Evolutionary conservation across 2,113 vertebrate genomes (phyloP), one percentile per base, ranked within the genome.

Genomic region (Hippocampus barbouri): DNA sequence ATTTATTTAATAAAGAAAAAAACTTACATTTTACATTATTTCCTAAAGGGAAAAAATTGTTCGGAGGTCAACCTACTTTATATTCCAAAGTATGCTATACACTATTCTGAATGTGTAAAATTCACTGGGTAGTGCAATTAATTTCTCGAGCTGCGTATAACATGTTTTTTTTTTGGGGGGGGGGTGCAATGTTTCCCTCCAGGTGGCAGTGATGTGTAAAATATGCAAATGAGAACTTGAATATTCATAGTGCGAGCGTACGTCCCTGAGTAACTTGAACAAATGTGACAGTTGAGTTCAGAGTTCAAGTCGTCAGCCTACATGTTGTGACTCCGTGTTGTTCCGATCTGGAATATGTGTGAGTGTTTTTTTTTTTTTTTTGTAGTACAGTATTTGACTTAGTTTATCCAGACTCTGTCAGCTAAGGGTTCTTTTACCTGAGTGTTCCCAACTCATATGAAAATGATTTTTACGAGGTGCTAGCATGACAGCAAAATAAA

Each of bases 401-500:
- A 68, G 77, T 74, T 67, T 0, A 23, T 49, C 70, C 67, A 76
- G 76, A 73, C 18, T 78, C 56, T 69, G 62, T 4, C 63, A 53
- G 47, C 25, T 40, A 8, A 62, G 64, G 20, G 66, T 66, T 77
- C 74, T 5, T 76, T 56, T 53, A 76, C 63, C 76, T 4, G 65
- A 79, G 47, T 45, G 15, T 82, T 85, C 79, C 81, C 47, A 76
- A 70, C 69, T 77, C 66, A 20, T 54, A 80, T 74, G 78, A 79
- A 64, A 83, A 14, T 49, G 20, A 69, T 67, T 80, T 66, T 88
- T 76, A 85, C 64, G 63, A 81, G 83, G 77, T 10, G 68, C 66
- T 66, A 53, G 66, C 72, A 78, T 54, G 66, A 59, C 68, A 74
- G 69, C 21, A 66, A 68, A 76, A 69, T 83, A 80, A 85, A 86